These are phyloP conservation scores for Danionella dracula DNA, from an alignment of 2,797 vertebrate genomes.

Conservation along the genomic window DNA sequence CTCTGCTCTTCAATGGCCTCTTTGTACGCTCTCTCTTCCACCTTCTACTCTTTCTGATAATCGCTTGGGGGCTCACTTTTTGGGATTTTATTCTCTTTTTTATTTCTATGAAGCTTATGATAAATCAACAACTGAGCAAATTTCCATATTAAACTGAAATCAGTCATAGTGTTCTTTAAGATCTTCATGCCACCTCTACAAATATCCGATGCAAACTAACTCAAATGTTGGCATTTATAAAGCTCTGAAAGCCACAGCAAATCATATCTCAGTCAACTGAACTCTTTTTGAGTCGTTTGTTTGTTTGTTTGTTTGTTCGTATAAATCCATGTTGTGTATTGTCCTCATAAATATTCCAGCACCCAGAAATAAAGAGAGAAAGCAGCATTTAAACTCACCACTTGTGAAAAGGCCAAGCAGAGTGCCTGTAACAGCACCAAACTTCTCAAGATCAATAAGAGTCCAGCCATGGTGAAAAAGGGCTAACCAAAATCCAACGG, in stretches of 20 bases:
- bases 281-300: too few species aligned
- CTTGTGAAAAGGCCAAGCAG: constrained; percentile 84
- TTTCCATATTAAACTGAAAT: too few species aligned
- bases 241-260: too few species aligned
- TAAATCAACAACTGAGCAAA: too few species aligned
- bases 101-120: too few species aligned
- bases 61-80: not conserved
- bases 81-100: constrained; percentile 8
- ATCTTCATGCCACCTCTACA: too few species aligned
- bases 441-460: constrained; percentile 60
- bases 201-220: too few species aligned
- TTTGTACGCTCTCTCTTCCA: constrained; percentile 27
- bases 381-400: constrained; percentile 77
- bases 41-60: not conserved
- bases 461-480: constrained; percentile 70
- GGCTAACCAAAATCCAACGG: constrained; percentile 53
- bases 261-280: too few species aligned
- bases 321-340: not conserved
- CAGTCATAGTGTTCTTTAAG: too few species aligned
- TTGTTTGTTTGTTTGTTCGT: too few species aligned
- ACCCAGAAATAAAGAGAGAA: constrained; percentile 2
- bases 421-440: constrained; percentile 76
- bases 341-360: constrained; percentile 4
- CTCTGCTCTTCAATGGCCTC: constrained; percentile 39
- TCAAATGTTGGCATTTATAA: too few species aligned